Evolutionary conservation across 1,140 invertebrate species (phyloP), one percentile per base, ranked within the genome.

Genomic region (Parasteatoda tepidariorum): DNA sequence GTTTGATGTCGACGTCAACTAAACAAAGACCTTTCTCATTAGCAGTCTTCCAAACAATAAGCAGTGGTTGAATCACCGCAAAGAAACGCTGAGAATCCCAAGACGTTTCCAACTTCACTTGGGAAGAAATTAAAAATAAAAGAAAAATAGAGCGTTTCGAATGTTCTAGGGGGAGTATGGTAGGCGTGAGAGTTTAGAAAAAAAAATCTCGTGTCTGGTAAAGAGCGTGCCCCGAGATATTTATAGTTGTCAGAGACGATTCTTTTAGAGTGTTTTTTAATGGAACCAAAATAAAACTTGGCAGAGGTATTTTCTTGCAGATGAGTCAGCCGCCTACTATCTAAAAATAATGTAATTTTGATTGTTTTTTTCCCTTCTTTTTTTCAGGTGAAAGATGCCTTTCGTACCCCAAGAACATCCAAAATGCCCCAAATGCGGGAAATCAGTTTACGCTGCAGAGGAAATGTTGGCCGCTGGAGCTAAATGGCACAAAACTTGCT

Each of bases 401-500:
- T 86, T 86, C 84, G 84, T 71, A 54, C 84, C 85, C 5, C 75
- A 75, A 26, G 85, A 84, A 89, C 94, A 96, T 90, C 94, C 96
- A 86, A 98, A 98, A 91, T 99, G 98, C 93, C 97, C 97, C 85
- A 97, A 98, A 91, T 99, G 98, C 92, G 93, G 94, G 88, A 98
- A 98, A 92, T 96, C 97, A 82, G 98, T 99, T 59, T 99, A 99
- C 90, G 97, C 97, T 86, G 98, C 98, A 74, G 98, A 99, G 91
- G 97, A 99, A 90, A 94, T 96, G 88, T 93, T 98, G 86, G 98
- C 97, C 86, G 98, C 96, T 88, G 97, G 97, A 88, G 93, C 96
- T 88, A 98, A 98, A 92, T 99, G 94, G 94, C 97, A 99, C 93
- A 99, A 99, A 91, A 94, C 94, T 90, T 99, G 98, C 93, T 99